phyloP scores from a whole-genome alignment of 2,113 vertebrate species.

The Cheirogaleus medius region DNA sequence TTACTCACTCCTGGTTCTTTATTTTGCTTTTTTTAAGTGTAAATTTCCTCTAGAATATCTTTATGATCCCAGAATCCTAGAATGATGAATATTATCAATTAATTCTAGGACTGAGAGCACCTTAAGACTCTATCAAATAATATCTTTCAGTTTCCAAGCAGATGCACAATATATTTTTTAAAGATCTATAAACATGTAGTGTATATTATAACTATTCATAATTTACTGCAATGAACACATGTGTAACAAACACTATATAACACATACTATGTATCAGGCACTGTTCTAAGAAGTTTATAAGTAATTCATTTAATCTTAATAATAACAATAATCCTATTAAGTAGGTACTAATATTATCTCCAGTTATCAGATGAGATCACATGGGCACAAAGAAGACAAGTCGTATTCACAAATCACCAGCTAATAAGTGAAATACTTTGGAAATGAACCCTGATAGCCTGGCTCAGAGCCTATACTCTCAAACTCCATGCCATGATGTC shows the following conservation, averaged over 20 bases:
- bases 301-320: not conserved
- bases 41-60: not conserved
- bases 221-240: not conserved
- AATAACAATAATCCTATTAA: not conserved
- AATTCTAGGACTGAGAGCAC: not conserved
- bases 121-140: not conserved
- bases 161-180: not conserved
- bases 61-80: not conserved
- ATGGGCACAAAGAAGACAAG: not conserved
- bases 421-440: not conserved
- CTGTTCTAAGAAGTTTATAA: not conserved
- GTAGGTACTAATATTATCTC: not conserved
- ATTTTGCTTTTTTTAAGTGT: not conserved
- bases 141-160: not conserved
- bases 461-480: not conserved
- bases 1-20: not conserved
- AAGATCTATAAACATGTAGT: not conserved
- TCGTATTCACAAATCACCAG: not conserved
- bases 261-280: not conserved
- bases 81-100: not conserved
- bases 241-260: not conserved
- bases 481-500: too few relatives aligned
- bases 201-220: not conserved
- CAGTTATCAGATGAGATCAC: not conserved
- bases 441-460: not conserved